A percentile compares a stretch with the other conserved stretches of the same genome.
Evolutionary conservation across 2,888 invertebrate species (phyloP).

Genomic region (Hemaris fuciformis): DNA sequence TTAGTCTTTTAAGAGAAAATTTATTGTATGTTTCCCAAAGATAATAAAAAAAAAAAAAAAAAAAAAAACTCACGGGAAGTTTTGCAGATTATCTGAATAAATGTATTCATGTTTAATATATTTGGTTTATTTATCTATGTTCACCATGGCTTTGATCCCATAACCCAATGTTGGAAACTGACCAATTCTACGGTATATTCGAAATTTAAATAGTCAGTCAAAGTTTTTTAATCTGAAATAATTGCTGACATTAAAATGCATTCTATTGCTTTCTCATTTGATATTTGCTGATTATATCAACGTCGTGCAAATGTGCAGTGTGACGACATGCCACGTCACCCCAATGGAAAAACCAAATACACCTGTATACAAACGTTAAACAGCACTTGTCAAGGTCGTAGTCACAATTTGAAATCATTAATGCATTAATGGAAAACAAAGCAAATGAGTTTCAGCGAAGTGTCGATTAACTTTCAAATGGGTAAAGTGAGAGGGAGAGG

Average conservation of each 20-base stretch:
- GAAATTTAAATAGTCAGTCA: too few relatives aligned
- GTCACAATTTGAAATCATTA: not conserved
- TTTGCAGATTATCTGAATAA: too few relatives aligned
- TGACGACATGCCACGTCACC: not conserved
- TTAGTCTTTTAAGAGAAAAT: too few relatives aligned
- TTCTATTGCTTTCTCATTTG: not conserved
- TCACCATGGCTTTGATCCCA: too few relatives aligned
- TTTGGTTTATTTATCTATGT: too few relatives aligned
- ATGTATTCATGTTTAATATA: too few relatives aligned
- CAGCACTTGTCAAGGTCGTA: not conserved
- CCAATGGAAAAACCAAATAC: not conserved
- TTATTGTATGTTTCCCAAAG: too few relatives aligned
- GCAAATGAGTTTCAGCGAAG: slow-evolving; percentile 1
- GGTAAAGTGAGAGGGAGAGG: not conserved
- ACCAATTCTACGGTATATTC: too few relatives aligned
- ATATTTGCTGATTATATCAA: not conserved
- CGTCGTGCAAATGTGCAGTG: not conserved
- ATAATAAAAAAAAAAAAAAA: too few relatives aligned
- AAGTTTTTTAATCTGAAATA: not conserved
- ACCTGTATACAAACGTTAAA: not conserved
- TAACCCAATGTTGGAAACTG: too few relatives aligned
- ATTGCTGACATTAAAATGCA: not conserved
- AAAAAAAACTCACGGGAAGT: too few relatives aligned
- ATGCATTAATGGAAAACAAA: not conserved
- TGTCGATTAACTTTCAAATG: slow-evolving; percentile 6